Base-by-base conservation (phyloP, 2,888 invertebrate species). In the Thalpophila matura region DNA sequence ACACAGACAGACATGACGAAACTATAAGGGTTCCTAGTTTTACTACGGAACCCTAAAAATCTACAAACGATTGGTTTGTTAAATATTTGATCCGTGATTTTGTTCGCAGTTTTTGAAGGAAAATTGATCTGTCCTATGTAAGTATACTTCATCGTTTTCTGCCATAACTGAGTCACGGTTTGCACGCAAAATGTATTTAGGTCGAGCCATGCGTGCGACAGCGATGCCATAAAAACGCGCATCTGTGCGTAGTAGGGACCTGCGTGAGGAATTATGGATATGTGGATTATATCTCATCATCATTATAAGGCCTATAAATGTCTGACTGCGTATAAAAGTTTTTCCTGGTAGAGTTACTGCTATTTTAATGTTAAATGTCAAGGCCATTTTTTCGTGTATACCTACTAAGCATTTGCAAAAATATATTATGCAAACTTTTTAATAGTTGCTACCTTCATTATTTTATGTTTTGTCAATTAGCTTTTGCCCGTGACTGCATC, bases 131-230 rank as follows among this genome's bases (percentile, higher is more conserved):
- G 9, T 26, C 3, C 31, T 63, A 31, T 26, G 7, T 26, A 2
- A 7, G 24, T 10, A 31, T 4, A n/a, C 18, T 43, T 33, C 9
- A 31, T 26, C 22, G 7, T 40, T 38, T 46, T 22, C 24, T 29
- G 1, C 27, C 18, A 9, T 20, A 7, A 29, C 20, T 2, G 4
- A 40, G 45, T 63, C 37, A 59, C 20, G 33, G 18, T 31, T 27
- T 10, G 18, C 53, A 68, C 35, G 49, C 49, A 35, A 54, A 47
- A 31, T 1, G 16, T 62, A 51, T 47, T 24, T 18, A 62, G 62
- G 69, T 50, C 55, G 27, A n/a, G 5, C 12, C 49, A 50, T 62
- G 69, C 69, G 69, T 67, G 67, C 35, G 62, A 26, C 31, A 18
- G 33, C 26, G 45, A 50, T 22, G 38, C 62, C 62, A 69, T 56